Evolutionary conservation across 2,113 vertebrate species (phyloP), one percentile per base, ranked within the genome.

Genomic region (Callopanchax toddi): DNA sequence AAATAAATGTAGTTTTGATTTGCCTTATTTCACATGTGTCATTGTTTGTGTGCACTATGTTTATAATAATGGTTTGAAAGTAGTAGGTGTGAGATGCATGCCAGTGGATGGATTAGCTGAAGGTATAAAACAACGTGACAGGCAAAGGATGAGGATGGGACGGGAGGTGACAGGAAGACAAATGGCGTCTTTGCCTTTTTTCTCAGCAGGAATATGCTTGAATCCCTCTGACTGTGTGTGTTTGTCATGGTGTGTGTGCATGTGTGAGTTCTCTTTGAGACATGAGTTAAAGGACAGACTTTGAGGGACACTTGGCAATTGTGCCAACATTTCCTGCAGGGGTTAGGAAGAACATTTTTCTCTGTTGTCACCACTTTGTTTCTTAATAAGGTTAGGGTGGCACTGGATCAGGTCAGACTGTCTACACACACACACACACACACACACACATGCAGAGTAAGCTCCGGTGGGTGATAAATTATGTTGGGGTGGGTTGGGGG

Each of bases 391-490:
- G 78, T 83, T 82, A 68, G 39, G 71, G 60, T 81, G 79, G 56
- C 73, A 75, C 66, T 78, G 74, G 77, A 78, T 87, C 76, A 65
- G 71, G 76, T 67, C 73, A 76, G 40, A 36, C 65, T 74, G 25
- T 61, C 21, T 60, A 42, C 26, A 56, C 51, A 57, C 52, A 37
- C 58, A 59, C 66, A 61, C 29, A 64, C 55, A 65, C 26, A 29
- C 26, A 29, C 26, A 29, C 26, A 29, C 29, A 32, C 29, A 32
- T 9, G 10, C 29, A 1, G 53, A 65, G 49, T 69, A 79, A 48
- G 61, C 81, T 83, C 76, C 75, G 79, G 78, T 69, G 78, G 71
- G 72, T 88, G 86, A 90, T 88, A 75, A 89, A 89, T 89, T 83
- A 79, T 78, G 80, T 88, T 89, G 77, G 74, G 69, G 65, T 69